Base-by-base conservation (phyloP, 2,113 vertebrate genomes). In the Psephotus haematonotus region DNA sequence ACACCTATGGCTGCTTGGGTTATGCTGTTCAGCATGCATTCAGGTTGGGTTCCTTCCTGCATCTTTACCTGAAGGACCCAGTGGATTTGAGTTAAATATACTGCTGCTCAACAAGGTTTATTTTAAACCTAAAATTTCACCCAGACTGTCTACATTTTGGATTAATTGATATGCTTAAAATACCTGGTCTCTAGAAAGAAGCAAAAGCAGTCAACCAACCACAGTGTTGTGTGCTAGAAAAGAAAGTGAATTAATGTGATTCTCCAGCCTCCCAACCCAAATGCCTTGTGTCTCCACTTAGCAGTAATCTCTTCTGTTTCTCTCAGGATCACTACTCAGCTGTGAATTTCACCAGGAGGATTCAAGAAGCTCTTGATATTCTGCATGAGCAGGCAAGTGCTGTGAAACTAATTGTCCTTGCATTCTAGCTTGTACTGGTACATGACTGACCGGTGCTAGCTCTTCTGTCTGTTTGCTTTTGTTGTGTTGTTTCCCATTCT, bases 301-400 rank as follows among this genome's bases (percentile, higher is more conserved):
- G 37, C 62, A 75, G 33, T 86, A 86, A 93, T 74, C 29, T 82
- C 57, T 91, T 76, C 39, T 84, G 9, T 85, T 95, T 96, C 63
- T 88, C 17, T 67, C 93, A 99, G 99, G 78, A 95, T 29, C 95
- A 97, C 80, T 98, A 98, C 97, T 99, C 99, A 71, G 81, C 98
- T 90, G 93, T 49, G 72, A 99, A 99, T 88, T 98, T 99, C 91
- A 80, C 75, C 28, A 47, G 14, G 35, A 98, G 95, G 81, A 97
- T 99, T 92, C 97, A 97, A 50, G 92, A 98, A 85, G 98, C 99
- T 82, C 98, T 99, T 97, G 99, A 99, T 92, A 95, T 99, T 67
- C 98, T 99, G 49, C 99, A 99, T 8, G 52, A 65, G 57, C 97
- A 99, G 98, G 99, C 98, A 95, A 82, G 98, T 95, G 75, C n/a